A percentile compares a stretch with the other conserved stretches of the same genome.
Conservation (phyloP, 2,888 invertebrate genomes). For the Kuschelorhynchus macadamiae region DNA sequence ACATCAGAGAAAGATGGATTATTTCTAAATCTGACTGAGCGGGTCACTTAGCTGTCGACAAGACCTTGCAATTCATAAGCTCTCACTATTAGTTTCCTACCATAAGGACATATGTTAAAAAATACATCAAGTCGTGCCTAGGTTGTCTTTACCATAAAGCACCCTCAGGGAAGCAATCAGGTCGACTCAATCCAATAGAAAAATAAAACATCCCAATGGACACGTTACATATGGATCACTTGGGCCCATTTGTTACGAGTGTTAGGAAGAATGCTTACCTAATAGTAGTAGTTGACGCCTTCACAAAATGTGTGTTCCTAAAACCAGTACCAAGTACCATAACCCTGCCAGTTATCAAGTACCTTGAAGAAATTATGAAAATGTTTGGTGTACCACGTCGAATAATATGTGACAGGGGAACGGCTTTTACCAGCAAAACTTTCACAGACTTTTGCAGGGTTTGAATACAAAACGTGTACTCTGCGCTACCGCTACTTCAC, state of each 20-base stretch:
- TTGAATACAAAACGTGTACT: slow-evolving; percentile 51
- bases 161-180: slow-evolving; percentile 51
- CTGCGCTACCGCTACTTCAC: slow-evolving; percentile 54
- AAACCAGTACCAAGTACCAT: slow-evolving; percentile 44
- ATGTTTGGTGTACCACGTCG: slow-evolving; percentile 26
- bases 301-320: slow-evolving; percentile 50
- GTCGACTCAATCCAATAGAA: slow-evolving; percentile 48
- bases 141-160: slow-evolving; percentile 56
- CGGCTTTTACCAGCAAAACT: slow-evolving; percentile 51
- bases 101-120: too few species aligned
- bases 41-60: slow-evolving; percentile 58
- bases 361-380: slow-evolving; percentile 7
- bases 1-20: slow-evolving; percentile 43
- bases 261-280: slow-evolving; percentile 50
- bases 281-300: slow-evolving; percentile 57
- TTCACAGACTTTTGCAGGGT: slow-evolving; percentile 46
- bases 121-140: slow-evolving; percentile 54
- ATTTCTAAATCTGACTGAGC: slow-evolving; percentile 55
- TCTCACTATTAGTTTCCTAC: slow-evolving; percentile 55
- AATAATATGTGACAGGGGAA: slow-evolving; percentile 50
- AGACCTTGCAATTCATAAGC: slow-evolving; percentile 53
- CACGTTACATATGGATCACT: slow-evolving; percentile 57
- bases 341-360: slow-evolving; percentile 24
- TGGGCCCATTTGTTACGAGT: slow-evolving; percentile 25
- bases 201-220: slow-evolving; percentile 54